phyloP scores from a whole-genome alignment of 2,113 vertebrate genomes.

The Eclectus roratus region DNA sequence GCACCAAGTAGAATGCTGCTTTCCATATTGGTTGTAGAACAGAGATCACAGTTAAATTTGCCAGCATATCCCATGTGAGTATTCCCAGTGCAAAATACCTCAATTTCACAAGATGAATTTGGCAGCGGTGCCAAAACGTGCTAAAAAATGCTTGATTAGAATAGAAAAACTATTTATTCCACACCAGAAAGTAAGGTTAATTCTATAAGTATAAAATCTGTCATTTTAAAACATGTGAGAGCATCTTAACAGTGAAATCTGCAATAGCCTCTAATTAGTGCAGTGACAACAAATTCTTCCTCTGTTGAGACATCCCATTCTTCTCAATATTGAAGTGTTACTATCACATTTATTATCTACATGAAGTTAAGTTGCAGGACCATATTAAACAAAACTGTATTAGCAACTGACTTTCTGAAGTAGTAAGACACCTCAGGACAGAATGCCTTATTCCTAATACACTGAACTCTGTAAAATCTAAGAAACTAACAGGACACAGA shows the following conservation, averaged over 20 bases:
- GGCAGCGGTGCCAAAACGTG: neutral
- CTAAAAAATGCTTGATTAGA: neutral
- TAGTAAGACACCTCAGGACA: neutral
- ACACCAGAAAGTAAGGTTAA: neutral
- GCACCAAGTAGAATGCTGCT: neutral
- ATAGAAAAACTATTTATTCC: neutral
- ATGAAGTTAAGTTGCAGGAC: neutral
- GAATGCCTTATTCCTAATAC: neutral
- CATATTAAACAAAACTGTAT: neutral
- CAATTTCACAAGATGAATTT: neutral
- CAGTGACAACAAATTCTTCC: neutral
- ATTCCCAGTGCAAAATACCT: neutral
- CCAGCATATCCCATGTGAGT: neutral
- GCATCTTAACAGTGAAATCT: neutral
- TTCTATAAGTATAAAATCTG: neutral
- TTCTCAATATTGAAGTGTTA: neutral
- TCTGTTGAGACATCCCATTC: neutral
- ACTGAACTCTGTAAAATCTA: neutral
- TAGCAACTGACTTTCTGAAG: neutral
- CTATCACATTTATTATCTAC: neutral
- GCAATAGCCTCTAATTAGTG: neutral
- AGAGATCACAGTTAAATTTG: neutral
- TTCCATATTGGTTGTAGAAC: neutral
- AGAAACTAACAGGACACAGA: neutral
- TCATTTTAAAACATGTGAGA: neutral